These are phyloP conservation scores for Dipodomys spectabilis DNA, from an alignment of 2,113 vertebrate species.

Conservation along the genomic window DNA sequence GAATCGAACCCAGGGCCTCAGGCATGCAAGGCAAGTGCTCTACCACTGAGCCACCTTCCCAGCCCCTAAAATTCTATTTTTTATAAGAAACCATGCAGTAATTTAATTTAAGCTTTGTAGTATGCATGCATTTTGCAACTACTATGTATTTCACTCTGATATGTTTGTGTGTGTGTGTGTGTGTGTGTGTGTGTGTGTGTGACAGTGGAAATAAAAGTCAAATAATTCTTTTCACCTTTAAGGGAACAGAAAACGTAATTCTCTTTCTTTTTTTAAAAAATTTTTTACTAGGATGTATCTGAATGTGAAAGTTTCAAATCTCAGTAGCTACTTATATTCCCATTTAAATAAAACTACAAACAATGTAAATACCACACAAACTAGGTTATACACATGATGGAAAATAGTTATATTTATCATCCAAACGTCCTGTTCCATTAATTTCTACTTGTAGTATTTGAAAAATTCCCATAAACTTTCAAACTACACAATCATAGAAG, in stretches of 20 bases:
- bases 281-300: background rate
- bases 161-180: no score
- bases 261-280: background rate
- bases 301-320: constrained; percentile 12
- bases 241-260: background rate
- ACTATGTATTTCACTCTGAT: background rate
- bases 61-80: background rate
- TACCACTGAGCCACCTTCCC: no score
- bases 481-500: constrained; percentile 50
- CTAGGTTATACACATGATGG: background rate
- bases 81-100: background rate
- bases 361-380: background rate
- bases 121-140: background rate
- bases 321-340: background rate
- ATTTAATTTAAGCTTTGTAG: background rate
- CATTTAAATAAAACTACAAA: constrained; percentile 16
- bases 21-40: no score
- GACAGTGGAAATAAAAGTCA: background rate
- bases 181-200: no score
- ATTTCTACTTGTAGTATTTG: constrained; percentile 38
- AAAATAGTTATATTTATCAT: background rate
- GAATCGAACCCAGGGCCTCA: no score
- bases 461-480: constrained; percentile 19
- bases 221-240: constrained; percentile 7
- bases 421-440: background rate